Evolutionary conservation across 2,888 invertebrate genomes (phyloP).

Genomic region (Drosophila nigricruria): DNA sequence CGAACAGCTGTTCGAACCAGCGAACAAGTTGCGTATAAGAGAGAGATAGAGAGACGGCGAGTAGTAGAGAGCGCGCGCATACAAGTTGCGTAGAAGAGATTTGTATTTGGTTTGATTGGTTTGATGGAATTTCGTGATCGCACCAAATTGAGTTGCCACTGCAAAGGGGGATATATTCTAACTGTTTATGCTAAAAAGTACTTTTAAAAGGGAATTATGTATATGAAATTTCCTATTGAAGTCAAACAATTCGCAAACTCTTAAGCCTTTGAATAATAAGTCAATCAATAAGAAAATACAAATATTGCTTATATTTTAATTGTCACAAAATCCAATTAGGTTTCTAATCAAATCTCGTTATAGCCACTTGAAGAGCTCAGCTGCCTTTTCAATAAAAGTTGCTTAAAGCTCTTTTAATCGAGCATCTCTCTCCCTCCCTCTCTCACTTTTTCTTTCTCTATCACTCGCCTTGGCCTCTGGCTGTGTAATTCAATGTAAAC

Average conservation of each 20-base stretch:
- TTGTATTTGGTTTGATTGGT: constrained; percentile 9
- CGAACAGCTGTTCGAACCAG: constrained; percentile 57
- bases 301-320: background rate
- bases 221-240: background rate
- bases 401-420: constrained; percentile 1
- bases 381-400: background rate
- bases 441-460: too few relatives aligned
- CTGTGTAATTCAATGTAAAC: constrained; percentile 61
- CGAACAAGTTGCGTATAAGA: constrained; percentile 72
- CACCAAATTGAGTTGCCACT: constrained; percentile 33
- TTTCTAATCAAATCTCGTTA: background rate
- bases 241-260: background rate
- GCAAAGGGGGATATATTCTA: background rate
- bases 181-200: constrained; percentile 1
- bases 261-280: background rate
- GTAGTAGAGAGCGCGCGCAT: constrained; percentile 22
- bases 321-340: constrained; percentile 1
- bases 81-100: constrained; percentile 60
- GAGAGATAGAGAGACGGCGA: constrained; percentile 5
- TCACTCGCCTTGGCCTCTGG: constrained; percentile 7
- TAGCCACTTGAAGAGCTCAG: background rate
- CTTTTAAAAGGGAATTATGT: too few relatives aligned
- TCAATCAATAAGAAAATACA: background rate
- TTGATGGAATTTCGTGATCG: constrained; percentile 55
- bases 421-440: background rate